Percentiles rank a stretch among this genome's conserved stretches.
Conservation (phyloP, 2,113 vertebrate genomes). For the Mirza zaza region DNA sequence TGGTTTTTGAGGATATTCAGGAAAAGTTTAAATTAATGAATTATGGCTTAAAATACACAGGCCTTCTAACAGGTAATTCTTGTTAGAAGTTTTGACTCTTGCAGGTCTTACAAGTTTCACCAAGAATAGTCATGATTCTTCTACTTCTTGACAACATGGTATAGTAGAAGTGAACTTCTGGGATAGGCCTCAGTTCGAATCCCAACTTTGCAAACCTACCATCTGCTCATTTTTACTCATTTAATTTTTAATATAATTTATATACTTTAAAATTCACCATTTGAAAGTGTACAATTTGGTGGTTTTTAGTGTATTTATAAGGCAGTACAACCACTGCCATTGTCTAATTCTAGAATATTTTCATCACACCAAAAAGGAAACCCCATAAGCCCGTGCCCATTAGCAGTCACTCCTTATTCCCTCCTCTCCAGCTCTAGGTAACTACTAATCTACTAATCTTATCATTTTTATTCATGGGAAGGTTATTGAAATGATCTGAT, state of each 20-base stretch:
- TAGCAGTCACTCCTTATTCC: not conserved
- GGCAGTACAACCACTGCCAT: not conserved
- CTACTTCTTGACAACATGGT: not conserved
- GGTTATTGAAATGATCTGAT: slow-evolving; percentile 16
- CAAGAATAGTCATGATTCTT: slow-evolving; percentile 1
- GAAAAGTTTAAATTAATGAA: slow-evolving; percentile 10
- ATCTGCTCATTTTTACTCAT: not conserved
- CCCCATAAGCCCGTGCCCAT: not conserved
- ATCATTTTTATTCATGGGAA: slow-evolving; percentile 19
- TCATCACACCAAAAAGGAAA: not conserved
- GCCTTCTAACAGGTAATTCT: slow-evolving; percentile 8
- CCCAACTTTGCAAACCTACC: not conserved
- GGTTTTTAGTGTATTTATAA: not conserved
- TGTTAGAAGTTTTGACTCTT: slow-evolving; percentile 32
- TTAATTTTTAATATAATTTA: not conserved
- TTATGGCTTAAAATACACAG: slow-evolving; percentile 11
- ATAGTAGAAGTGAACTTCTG: not conserved
- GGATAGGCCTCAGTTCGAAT: not conserved
- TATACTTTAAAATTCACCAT: not conserved
- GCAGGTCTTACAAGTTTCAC: slow-evolving; percentile 6
- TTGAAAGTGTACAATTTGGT: not conserved
- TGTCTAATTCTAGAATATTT: slow-evolving; percentile 9
- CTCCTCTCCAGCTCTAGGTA: not conserved
- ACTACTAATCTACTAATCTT: not conserved
- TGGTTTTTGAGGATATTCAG: not conserved